Evolutionary conservation across 2,797 vertebrate species (phyloP).

Genomic region (Acanthis flammea): DNA sequence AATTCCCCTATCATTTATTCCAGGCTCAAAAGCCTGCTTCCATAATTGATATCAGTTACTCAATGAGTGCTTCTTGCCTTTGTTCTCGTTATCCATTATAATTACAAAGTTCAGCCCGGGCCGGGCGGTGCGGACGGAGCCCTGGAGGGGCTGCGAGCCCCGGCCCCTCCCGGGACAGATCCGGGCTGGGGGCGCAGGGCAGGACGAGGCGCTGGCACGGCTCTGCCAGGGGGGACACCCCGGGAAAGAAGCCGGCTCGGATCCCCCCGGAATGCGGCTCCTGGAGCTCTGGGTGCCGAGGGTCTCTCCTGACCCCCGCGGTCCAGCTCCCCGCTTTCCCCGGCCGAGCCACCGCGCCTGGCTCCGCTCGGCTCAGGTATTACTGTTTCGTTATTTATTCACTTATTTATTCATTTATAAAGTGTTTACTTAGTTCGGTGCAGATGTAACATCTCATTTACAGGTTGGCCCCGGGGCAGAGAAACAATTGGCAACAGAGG

Average conservation of each 20-base stretch:
- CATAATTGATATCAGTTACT: slow-evolving; percentile 82
- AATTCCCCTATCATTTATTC: slow-evolving; percentile 86
- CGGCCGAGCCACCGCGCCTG: neutral
- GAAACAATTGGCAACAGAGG: slow-evolving; percentile 73
- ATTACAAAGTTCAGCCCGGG: slow-evolving; percentile 63
- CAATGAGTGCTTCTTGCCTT: slow-evolving; percentile 72
- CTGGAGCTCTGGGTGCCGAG: neutral
- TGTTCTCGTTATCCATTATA: slow-evolving; percentile 70
- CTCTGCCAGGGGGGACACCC: neutral
- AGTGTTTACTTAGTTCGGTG: slow-evolving; percentile 78
- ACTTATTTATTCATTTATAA: slow-evolving; percentile 81
- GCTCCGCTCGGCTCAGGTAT: neutral
- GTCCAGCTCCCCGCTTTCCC: neutral
- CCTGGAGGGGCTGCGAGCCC: neutral
- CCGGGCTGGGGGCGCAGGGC: accelerated
- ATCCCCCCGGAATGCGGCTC: neutral
- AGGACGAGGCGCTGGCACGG: neutral
- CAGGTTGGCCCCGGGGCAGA: slow-evolving; percentile 75
- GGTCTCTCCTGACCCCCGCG: accelerated
- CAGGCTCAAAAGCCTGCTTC: slow-evolving; percentile 76
- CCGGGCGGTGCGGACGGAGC: neutral
- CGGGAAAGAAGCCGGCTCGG: neutral
- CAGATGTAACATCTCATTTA: slow-evolving; percentile 84
- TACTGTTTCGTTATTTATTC: slow-evolving; percentile 76
- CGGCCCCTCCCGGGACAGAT: neutral